phyloP scores from a whole-genome alignment of 2,113 vertebrate genomes.

The Pipa parva region DNA sequence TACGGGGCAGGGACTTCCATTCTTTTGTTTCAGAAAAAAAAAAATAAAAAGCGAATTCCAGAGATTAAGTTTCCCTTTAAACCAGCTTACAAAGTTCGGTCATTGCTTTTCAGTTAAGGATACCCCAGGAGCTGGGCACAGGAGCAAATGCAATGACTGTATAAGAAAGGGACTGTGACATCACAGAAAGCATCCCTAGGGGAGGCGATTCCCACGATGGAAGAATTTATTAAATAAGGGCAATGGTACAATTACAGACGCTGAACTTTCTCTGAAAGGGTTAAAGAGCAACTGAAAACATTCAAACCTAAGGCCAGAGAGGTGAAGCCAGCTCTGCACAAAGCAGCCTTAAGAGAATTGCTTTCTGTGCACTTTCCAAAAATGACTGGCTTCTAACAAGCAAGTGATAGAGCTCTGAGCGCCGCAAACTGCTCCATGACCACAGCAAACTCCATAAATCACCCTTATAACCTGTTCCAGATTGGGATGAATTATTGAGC shows the following conservation, averaged over 20 bases:
- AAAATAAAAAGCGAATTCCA: no score
- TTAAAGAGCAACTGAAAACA: background rate
- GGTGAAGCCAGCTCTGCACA: background rate
- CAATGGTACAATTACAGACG: background rate
- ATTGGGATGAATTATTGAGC: background rate
- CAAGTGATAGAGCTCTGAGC: conserved; percentile 18
- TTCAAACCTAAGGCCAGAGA: background rate
- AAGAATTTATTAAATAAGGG: no score
- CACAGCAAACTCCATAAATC: conserved; percentile 17
- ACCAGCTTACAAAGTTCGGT: no score
- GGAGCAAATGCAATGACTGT: no score
- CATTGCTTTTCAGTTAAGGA: no score
- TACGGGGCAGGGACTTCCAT: no score
- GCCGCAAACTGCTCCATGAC: background rate
- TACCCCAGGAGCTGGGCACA: no score
- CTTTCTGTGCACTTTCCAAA: conserved; percentile 26
- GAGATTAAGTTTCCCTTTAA: no score
- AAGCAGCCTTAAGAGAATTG: background rate
- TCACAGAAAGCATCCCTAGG: no score
- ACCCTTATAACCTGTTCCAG: conserved; percentile 4
- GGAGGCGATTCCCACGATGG: no score
- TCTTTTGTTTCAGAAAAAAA: no score
- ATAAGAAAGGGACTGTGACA: no score
- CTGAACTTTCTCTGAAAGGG: background rate
- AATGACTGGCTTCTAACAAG: conserved; percentile 20